These are phyloP conservation scores for Brachyptera risi DNA, from an alignment of 2,888 invertebrate species.

Conservation along the genomic window DNA sequence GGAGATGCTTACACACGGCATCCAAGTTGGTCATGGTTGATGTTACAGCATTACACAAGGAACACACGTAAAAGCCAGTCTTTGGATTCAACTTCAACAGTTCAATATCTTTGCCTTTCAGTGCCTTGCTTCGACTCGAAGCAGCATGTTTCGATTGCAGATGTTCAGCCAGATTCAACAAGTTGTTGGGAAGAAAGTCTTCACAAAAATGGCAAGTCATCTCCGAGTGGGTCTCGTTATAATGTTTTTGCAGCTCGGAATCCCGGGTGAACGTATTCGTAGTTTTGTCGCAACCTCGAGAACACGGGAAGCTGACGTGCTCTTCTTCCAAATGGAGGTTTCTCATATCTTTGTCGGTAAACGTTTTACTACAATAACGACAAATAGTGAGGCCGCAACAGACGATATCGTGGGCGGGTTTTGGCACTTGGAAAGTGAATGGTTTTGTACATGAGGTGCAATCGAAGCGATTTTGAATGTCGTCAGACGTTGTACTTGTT, in stretches of 20 bases:
- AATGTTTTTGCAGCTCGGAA: constrained; percentile 27
- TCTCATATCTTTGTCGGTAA: constrained; percentile 23
- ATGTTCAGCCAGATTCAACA: constrained; percentile 24
- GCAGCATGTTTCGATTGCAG: constrained; percentile 25
- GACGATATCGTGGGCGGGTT: constrained; percentile 33
- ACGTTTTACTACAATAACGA: constrained; percentile 29
- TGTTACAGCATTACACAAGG: constrained; percentile 29
- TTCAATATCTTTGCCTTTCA: constrained; percentile 18
- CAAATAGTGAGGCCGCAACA: constrained; percentile 30
- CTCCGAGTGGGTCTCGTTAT: constrained; percentile 26
- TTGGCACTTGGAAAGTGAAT: constrained; percentile 32
- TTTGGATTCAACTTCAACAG: constrained; percentile 11
- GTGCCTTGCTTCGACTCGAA: constrained; percentile 14
- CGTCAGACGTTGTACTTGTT: not conserved
- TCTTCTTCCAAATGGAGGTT: constrained; percentile 25
- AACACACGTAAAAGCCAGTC: constrained; percentile 22
- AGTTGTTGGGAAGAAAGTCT: constrained; percentile 24
- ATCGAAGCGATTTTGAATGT: not conserved
- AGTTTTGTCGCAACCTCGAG: constrained; percentile 22
- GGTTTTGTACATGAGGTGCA: constrained; percentile 32
- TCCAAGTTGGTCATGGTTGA: constrained; percentile 27
- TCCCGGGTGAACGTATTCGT: constrained; percentile 28
- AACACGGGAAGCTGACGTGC: constrained; percentile 29
- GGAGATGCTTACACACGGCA: constrained; percentile 31
- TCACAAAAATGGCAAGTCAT: constrained; percentile 29